These are phyloP conservation scores for Candoia aspera DNA, from an alignment of 2,113 vertebrate species.

Conservation along the genomic window DNA sequence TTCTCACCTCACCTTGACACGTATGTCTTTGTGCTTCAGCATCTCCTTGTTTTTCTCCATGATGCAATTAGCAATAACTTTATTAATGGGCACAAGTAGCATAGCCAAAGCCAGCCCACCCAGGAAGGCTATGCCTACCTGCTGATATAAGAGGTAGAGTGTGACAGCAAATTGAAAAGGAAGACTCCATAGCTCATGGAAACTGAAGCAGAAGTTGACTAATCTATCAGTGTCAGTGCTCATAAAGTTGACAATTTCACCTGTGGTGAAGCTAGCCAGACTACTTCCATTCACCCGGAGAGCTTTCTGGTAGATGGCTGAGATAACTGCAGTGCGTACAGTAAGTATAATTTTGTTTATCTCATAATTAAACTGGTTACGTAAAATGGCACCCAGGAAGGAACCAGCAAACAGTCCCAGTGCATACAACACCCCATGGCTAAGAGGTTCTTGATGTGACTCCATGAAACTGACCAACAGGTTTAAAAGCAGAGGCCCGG, in stretches of 20 bases:
- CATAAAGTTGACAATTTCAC: conserved; percentile 92
- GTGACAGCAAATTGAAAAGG: conserved; percentile 85
- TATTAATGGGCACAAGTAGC: conserved; percentile 92
- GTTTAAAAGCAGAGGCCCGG: conserved; percentile 89
- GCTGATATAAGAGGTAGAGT: conserved; percentile 90
- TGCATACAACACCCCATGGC: conserved; percentile 80
- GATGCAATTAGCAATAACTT: conserved; percentile 85
- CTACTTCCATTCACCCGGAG: conserved; percentile 78
- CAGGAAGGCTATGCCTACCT: conserved; percentile 90
- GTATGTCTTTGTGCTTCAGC: conserved; percentile 86
- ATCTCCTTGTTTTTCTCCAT: conserved; percentile 84
- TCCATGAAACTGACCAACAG: conserved; percentile 89
- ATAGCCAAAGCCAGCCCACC: conserved; percentile 85
- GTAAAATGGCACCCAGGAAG: conserved; percentile 79
- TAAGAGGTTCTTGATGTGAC: conserved; percentile 79
- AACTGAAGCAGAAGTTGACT: conserved; percentile 88
- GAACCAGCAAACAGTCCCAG: conserved; percentile 83
- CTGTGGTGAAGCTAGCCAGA: conserved; percentile 74
- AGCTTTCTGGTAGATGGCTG: conserved; percentile 85
- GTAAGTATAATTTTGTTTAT: conserved; percentile 82
- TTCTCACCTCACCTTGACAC: conserved; percentile 85
- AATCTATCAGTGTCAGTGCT: conserved; percentile 87
- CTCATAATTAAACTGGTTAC: conserved; percentile 85
- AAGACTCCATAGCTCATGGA: conserved; percentile 94
- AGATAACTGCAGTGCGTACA: conserved; percentile 81